Evolutionary conservation across 2,797 vertebrate species (phyloP).

Genomic region (Pseudochaenichthys georgianus): DNA sequence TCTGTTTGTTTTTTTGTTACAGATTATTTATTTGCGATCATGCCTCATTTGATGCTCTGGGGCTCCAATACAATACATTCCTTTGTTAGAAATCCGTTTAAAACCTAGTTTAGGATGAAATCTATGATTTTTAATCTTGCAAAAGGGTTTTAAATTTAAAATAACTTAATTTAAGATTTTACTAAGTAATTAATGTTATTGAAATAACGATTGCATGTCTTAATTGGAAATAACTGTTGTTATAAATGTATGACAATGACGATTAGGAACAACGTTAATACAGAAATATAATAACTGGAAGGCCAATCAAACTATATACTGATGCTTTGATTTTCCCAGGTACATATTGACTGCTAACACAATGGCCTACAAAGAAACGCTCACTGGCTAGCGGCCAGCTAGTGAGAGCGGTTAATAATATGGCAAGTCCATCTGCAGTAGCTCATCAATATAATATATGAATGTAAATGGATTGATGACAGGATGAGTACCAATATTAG

Average conservation of each 20-base stretch:
- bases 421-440: background rate
- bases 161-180: background rate
- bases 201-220: background rate
- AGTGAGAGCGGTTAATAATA: background rate
- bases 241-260: no score
- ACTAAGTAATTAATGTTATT: background rate
- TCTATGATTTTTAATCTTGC: no score
- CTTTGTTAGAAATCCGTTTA: background rate
- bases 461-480: background rate
- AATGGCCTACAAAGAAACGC: no score
- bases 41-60: background rate
- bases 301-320: no score
- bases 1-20: background rate
- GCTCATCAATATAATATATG: no score
- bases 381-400: background rate
- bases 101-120: no score
- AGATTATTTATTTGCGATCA: background rate
- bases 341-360: no score
- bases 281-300: no score
- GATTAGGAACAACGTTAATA: no score
- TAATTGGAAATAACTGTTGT: background rate
- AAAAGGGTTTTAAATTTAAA: background rate
- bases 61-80: background rate
- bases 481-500: background rate
- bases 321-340: no score